Evolutionary conservation across 2,888 invertebrate species (phyloP).

Genomic region (Nasonia oneida): DNA sequence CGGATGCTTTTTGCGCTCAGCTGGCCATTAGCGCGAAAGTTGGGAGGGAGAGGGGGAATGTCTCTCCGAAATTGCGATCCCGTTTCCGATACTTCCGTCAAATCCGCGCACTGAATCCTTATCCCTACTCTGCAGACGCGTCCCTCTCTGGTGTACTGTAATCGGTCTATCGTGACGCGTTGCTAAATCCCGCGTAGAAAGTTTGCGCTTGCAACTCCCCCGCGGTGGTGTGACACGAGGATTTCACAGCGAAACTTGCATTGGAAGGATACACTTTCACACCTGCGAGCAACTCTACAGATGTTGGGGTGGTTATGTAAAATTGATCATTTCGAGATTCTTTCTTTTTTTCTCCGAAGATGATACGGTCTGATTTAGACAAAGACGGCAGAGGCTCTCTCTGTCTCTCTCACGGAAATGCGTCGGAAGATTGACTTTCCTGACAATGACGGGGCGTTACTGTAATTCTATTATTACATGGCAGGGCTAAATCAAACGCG

Average conservation of each 20-base stretch:
- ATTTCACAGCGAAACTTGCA: neutral
- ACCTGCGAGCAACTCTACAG: neutral
- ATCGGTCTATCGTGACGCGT: constrained; percentile 54
- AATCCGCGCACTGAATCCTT: neutral
- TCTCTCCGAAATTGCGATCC: constrained; percentile 23
- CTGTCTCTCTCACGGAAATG: constrained; percentile 42
- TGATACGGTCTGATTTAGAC: constrained; percentile 35
- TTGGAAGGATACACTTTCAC: neutral
- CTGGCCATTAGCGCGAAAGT: constrained; percentile 34
- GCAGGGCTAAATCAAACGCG: constrained; percentile 56
- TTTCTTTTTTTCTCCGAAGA: neutral
- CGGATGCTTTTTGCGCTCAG: constrained; percentile 20
- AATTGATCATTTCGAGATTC: neutral
- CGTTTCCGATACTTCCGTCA: constrained; percentile 21
- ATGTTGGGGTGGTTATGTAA: neutral
- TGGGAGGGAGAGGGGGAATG: neutral
- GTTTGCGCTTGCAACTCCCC: constrained; percentile 24
- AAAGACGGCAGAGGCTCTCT: neutral
- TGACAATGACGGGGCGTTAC: constrained; percentile 57
- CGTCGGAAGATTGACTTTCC: neutral
- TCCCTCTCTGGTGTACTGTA: neutral
- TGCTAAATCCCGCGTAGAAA: constrained; percentile 54
- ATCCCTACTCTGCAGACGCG: neutral
- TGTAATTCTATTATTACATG: constrained; percentile 55
- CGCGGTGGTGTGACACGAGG: neutral